These are phyloP conservation scores for Melinopterus prodromus DNA, from an alignment of 2,888 invertebrate species.

Conservation along the genomic window DNA sequence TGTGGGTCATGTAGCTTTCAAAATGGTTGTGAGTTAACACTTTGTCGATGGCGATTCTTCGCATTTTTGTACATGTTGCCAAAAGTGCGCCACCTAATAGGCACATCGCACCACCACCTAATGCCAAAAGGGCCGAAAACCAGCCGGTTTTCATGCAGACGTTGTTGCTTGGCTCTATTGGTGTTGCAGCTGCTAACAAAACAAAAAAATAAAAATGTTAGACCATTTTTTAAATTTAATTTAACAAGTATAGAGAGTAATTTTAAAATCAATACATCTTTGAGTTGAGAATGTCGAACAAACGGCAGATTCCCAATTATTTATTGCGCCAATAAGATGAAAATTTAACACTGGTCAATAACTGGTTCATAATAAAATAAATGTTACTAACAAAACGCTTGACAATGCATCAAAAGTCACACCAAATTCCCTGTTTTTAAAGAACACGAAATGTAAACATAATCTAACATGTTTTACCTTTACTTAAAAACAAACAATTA, in stretches of 20 bases:
- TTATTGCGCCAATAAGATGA: no score
- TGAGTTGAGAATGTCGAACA: neutral
- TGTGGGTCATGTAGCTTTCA: slow-evolving; percentile 61
- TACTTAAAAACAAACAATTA: no score
- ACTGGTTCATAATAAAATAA: no score
- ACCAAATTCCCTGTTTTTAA: no score
- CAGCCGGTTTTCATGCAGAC: slow-evolving; percentile 62
- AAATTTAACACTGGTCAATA: no score
- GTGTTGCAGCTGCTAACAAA: slow-evolving; percentile 22
- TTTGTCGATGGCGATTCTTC: slow-evolving; percentile 64
- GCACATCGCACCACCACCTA: slow-evolving; percentile 66
- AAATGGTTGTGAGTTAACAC: slow-evolving; percentile 55
- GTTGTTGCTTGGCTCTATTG: slow-evolving; percentile 53
- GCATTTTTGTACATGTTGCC: slow-evolving; percentile 79
- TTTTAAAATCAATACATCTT: slow-evolving; percentile 7
- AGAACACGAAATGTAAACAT: no score
- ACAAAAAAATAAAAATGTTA: neutral
- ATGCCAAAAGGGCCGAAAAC: slow-evolving; percentile 63
- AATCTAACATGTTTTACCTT: no score
- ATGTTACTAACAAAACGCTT: no score
- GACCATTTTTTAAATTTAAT: no score
- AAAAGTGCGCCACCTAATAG: slow-evolving; percentile 76
- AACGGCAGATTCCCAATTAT: no score
- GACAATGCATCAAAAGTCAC: no score
- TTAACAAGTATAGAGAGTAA: no score